Percentiles rank a stretch among this genome's conserved stretches.
Evolutionary conservation across 2,888 invertebrate species (phyloP).

Genomic region (Catocala fraxini): DNA sequence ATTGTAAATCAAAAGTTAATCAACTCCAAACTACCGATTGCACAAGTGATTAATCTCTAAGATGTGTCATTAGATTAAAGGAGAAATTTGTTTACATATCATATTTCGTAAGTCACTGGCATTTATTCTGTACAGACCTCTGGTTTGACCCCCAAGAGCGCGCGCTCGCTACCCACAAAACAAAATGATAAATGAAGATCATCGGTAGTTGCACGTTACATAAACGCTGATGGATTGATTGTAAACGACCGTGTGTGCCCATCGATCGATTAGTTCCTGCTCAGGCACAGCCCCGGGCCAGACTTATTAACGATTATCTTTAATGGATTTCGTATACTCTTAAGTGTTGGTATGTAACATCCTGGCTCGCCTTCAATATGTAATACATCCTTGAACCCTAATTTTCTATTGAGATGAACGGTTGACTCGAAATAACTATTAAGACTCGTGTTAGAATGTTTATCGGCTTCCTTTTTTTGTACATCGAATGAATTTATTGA

Average conservation of each 20-base stretch:
- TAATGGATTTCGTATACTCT: slow-evolving; percentile 82
- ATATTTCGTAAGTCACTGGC: slow-evolving; percentile 68
- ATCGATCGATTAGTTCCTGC: slow-evolving; percentile 85
- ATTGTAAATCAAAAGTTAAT: slow-evolving; percentile 51
- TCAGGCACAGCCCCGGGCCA: slow-evolving; percentile 69
- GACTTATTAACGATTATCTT: slow-evolving; percentile 81
- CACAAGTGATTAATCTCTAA: slow-evolving; percentile 53
- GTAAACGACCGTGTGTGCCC: slow-evolving; percentile 80
- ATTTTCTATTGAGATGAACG: slow-evolving; percentile 72
- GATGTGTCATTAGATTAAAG: slow-evolving; percentile 58
- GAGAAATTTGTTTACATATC: slow-evolving; percentile 73
- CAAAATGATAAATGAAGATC: slow-evolving; percentile 86
- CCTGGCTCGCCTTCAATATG: slow-evolving; percentile 66
- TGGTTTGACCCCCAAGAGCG: slow-evolving; percentile 79
- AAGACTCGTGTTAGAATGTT: slow-evolving; percentile 57
- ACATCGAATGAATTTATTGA: slow-evolving; percentile 34
- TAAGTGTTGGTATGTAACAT: slow-evolving; percentile 74
- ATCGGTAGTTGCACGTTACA: slow-evolving; percentile 84
- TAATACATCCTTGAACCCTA: slow-evolving; percentile 67
- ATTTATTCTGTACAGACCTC: slow-evolving; percentile 69
- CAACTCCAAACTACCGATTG: slow-evolving; percentile 52
- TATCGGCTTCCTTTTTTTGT: slow-evolving; percentile 41
- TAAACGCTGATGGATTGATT: slow-evolving; percentile 87
- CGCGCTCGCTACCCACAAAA: slow-evolving; percentile 79
- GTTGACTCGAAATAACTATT: slow-evolving; percentile 62